Conservation (phyloP, 2,113 vertebrate genomes). For the Bombycilla garrulus region DNA sequence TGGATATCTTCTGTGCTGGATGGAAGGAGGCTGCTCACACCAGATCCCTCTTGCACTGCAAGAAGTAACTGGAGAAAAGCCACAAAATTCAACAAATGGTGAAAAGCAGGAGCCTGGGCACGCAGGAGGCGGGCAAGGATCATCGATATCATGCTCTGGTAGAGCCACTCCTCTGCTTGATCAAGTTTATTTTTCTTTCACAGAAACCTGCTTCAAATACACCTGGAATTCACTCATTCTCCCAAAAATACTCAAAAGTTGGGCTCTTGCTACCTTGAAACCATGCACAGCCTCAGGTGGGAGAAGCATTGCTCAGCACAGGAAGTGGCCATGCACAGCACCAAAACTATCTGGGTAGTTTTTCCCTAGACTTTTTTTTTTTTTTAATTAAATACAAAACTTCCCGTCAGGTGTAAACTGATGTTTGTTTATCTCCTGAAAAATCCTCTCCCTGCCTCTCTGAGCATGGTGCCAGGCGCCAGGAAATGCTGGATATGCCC, state of each 20-base stretch:
- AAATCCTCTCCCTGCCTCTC: neutral
- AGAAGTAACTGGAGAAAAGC: neutral
- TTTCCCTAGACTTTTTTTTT: neutral
- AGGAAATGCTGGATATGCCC: neutral
- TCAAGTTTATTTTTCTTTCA: neutral
- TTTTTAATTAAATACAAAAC: neutral
- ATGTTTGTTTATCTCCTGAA: neutral
- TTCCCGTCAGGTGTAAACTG: neutral
- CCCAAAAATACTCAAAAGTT: neutral
- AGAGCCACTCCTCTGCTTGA: neutral
- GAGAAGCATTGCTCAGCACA: neutral
- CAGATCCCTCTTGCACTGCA: neutral
- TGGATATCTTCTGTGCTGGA: neutral
- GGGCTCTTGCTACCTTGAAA: neutral
- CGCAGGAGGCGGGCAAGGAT: neutral
- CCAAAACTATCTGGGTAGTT: neutral
- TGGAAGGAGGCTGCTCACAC: neutral
- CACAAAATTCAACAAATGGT: neutral
- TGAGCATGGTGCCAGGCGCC: neutral
- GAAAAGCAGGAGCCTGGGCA: neutral
- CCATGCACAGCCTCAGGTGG: too few relatives aligned
- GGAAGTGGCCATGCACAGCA: neutral
- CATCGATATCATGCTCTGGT: fast-evolving
- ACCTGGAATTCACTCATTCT: neutral
- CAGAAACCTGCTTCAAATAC: neutral